Conservation (phyloP, 2,113 vertebrate species). For the Ranitomeya variabilis region DNA sequence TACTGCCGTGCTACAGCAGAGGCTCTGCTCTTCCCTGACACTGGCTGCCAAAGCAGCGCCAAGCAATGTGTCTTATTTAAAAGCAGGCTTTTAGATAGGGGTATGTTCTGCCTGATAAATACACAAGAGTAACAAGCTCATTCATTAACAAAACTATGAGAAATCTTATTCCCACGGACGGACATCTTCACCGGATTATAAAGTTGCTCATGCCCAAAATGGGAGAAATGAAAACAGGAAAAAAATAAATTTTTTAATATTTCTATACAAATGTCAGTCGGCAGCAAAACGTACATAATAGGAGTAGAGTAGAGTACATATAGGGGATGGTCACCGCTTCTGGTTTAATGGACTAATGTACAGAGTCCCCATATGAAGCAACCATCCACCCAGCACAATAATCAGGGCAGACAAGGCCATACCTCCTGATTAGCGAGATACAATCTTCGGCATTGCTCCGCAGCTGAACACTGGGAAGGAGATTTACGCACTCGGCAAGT, state of each 20-base stretch:
- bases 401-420: constrained; percentile 41
- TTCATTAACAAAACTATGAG: too few relatives aligned
- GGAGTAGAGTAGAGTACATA: not conserved
- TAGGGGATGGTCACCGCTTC: not conserved
- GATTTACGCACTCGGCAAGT: constrained; percentile 80
- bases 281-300: not conserved
- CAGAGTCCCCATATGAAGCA: not conserved
- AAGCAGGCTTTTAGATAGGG: too few relatives aligned
- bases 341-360: not conserved
- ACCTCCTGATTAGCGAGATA: constrained; percentile 88
- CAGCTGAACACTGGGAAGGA: constrained; percentile 75
- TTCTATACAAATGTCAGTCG: not conserved
- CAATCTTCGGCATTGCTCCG: constrained; percentile 84
- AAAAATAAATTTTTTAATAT: not conserved
- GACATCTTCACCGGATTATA: not conserved
- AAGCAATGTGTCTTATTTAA: too few relatives aligned
- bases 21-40: too few relatives aligned
- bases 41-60: too few relatives aligned
- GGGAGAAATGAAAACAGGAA: not conserved
- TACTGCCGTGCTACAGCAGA: too few relatives aligned
- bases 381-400: not conserved
- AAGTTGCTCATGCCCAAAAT: not conserved
- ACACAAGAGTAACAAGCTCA: too few relatives aligned
- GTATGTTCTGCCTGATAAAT: too few relatives aligned
- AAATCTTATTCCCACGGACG: too few relatives aligned